Evolutionary conservation across 2,888 invertebrate species (phyloP), one percentile per base, ranked within the genome.

Genomic region (Merodon equestris): DNA sequence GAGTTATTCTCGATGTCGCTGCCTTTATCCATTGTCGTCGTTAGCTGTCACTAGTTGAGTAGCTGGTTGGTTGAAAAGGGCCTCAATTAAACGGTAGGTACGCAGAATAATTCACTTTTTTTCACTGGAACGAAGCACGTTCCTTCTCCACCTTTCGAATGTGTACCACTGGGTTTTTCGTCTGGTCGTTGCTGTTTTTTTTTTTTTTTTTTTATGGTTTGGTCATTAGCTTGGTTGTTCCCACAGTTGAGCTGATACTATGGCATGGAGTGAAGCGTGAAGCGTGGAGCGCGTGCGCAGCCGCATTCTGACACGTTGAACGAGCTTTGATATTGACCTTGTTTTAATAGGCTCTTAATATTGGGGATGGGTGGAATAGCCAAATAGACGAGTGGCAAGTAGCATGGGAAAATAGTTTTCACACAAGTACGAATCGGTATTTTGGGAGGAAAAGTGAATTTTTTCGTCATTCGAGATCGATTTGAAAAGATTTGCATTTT

Each of bases 241-340:
- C 27, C 27, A 27, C 27, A 2, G 27, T 27, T 27, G 7, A 7
- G 27, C 27, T 27, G 27, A 2, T 27, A 27, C n/a, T 27, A 7
- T 27, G 27, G 7, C 7, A 27, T 27, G 7, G 27, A 27, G 27
- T 2, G 2, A 27, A 27, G 27, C 27, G 27, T 27, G n/a, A 10
- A 17, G 40, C 34, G 27, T 2, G 2, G 7, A 27, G 27, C 27
- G 27, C 7, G 34, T 19, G 19, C 40, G 66, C 57, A 83, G 64
- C 71, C 66, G 77, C 85, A 85, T 86, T 86, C 83, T 83, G 81
- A 81, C 85, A 85, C 86, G 85, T 85, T 77, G 76, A 51, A 47
- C 70, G 82, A 82, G 77, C 83, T 83, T 84, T 87, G 87, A 87
- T 87, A 87, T 87, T 87, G 87, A 87, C 87, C 87, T 87, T 87